Evolutionary conservation across 1,140 invertebrate genomes (phyloP), one percentile per base, ranked within the genome.

Genomic region (Colletes gigas): DNA sequence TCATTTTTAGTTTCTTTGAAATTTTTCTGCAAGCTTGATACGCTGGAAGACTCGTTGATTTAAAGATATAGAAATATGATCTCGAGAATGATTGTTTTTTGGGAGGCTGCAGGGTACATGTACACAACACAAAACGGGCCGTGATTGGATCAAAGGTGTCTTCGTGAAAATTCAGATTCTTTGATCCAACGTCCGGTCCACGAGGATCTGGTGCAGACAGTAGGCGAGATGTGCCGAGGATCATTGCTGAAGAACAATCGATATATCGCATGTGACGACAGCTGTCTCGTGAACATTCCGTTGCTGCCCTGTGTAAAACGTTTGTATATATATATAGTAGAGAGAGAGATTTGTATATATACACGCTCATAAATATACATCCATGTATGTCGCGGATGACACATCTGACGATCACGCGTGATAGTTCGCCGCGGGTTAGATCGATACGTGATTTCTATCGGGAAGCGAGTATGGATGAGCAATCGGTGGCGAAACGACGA

Each of bases 271-370:
- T 84, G 85, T 84, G 82, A 87, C 79, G 77, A 84, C 83, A 83
- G 85, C 80, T 84, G 87, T 88, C 88, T 85, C 82, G 87, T 88
- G 83, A 88, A 88, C 88, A 89, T 88, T 88, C 85, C 82, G 85
- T 87, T 83, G 77, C 69, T 87, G 78, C 86, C 76, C 84, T 80
- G 84, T 86, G 85, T 83, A 81, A 79, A 83, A 87, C 83, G 80
- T 83, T 82, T 62, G 63, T 71, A 69, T 74, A 65, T 78, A 71
- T 54, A 68, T 52, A 79, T 72, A n/a, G n/a, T n/a, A 72, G 30
- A 68, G 44, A 44, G 44, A 50, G 19, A 67, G 74, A 73, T 55
- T n/a, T 55, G 59, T 76, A 68, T 21, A 68, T 39, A 74, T 57
- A 19, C 41, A 67, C 63, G 21, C 6, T 41, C 30, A 41, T 17